Percentiles rank a stretch among this genome's conserved stretches.
These are phyloP conservation scores for Amniataba percoides DNA, from an alignment of 2,797 vertebrate genomes.

Conservation along the genomic window DNA sequence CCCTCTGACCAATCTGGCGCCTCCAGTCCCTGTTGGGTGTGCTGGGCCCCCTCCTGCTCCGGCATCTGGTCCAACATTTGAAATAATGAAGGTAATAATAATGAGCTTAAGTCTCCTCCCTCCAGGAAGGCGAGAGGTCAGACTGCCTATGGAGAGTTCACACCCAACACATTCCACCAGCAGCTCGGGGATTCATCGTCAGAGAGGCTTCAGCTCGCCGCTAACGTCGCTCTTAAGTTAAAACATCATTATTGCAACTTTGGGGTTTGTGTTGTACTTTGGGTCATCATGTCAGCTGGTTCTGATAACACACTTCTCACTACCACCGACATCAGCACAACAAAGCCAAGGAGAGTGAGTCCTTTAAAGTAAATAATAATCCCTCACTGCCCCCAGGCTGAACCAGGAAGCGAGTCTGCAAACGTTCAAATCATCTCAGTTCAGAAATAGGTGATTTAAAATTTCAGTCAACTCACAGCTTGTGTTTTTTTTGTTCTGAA, in stretches of 20 bases:
- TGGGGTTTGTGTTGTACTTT: neutral
- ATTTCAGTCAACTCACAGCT: neutral
- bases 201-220: slow-evolving; percentile 12
- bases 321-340: neutral
- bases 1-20: slow-evolving; percentile 75
- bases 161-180: slow-evolving; percentile 58
- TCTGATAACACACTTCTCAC: neutral
- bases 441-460: neutral
- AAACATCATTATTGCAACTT: neutral
- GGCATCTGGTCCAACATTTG: slow-evolving; percentile 81
- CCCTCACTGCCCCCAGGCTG: neutral
- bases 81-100: slow-evolving; percentile 81
- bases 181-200: slow-evolving; percentile 47
- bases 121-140: slow-evolving; percentile 76
- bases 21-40: slow-evolving; percentile 70
- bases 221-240: neutral
- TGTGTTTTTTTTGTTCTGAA: neutral
- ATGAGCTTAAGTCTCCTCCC: slow-evolving; percentile 74
- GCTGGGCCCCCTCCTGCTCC: slow-evolving; percentile 72
- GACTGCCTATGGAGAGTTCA: slow-evolving; percentile 74
- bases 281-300: neutral
- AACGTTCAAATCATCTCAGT: too few relatives aligned
- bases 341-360: neutral
- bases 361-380: neutral
- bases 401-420: too few relatives aligned